Conservation (phyloP, 2,888 invertebrate species). For the Lasioglossum vierecki region DNA sequence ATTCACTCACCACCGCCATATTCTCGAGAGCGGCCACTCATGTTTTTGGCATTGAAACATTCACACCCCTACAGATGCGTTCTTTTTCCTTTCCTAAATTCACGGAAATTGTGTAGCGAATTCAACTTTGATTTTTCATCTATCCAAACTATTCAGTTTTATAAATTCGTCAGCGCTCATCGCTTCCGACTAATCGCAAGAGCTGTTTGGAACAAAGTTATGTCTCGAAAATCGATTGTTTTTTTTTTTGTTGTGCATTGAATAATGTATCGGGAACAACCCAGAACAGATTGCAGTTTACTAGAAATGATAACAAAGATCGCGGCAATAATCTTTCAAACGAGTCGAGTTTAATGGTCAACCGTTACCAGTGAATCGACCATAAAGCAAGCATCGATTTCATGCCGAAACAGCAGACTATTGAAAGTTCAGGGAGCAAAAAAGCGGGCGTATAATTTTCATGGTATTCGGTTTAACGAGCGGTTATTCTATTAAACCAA, state of each 20-base stretch:
- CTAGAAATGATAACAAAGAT: constrained; percentile 1
- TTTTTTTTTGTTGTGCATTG: not conserved
- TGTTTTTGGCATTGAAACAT: no score
- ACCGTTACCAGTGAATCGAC: constrained; percentile 12
- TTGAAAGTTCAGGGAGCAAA: constrained; percentile 12
- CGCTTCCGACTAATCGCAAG: not conserved
- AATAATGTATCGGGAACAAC: not conserved
- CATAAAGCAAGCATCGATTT: constrained; percentile 20
- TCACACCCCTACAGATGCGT: no score
- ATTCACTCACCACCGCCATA: no score
- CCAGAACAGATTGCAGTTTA: not conserved
- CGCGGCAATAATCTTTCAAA: not conserved
- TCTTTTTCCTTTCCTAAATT: no score
- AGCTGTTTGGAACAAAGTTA: not conserved
- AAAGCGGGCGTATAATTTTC: not conserved
- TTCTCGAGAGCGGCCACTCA: no score
- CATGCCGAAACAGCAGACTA: constrained; percentile 2
- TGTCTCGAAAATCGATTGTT: not conserved
- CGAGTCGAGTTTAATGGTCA: constrained; percentile 8
- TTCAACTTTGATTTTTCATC: not conserved
- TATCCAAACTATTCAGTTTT: not conserved
- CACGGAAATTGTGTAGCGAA: not conserved
- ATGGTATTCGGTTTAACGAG: constrained; percentile 22
- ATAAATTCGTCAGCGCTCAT: not conserved
- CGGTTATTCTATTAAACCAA: constrained; percentile 17